A percentile compares a stretch with the other conserved stretches of the same genome.
Conservation (phyloP, 2,888 invertebrate species). For the Pharmacophagus antenor region DNA sequence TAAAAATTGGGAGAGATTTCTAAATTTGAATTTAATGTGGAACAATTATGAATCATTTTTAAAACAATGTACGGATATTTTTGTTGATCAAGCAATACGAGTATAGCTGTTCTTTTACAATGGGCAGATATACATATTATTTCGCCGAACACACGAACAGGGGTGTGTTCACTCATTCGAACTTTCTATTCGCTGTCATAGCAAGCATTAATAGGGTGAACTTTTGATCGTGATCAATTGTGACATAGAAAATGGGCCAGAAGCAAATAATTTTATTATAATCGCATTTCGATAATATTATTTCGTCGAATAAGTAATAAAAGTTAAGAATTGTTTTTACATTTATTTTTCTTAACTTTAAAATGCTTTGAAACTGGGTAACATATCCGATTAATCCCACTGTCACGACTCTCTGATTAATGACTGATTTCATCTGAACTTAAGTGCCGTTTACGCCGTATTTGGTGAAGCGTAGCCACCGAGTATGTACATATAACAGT, state of each 20-base stretch:
- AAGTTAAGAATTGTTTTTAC: too few relatives aligned
- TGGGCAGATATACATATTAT: neutral
- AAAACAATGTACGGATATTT: neutral
- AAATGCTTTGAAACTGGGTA: too few relatives aligned
- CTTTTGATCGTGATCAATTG: neutral
- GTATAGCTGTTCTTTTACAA: neutral
- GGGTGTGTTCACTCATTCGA: neutral
- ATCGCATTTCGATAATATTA: neutral
- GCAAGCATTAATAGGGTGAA: slow-evolving; percentile 10
- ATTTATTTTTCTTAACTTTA: too few relatives aligned
- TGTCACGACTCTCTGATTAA: too few relatives aligned
- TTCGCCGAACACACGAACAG: neutral
- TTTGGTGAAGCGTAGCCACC: too few relatives aligned
- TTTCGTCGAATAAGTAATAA: neutral
- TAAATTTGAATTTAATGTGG: too few relatives aligned
- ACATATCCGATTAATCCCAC: too few relatives aligned
- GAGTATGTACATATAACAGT: too few relatives aligned
- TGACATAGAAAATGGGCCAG: neutral
- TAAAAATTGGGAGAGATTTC: too few relatives aligned
- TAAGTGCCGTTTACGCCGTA: too few relatives aligned
- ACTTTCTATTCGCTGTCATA: slow-evolving; percentile 3
- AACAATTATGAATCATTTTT: neutral
- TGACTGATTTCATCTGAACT: too few relatives aligned
- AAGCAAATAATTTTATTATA: neutral
- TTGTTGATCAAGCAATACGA: neutral